Percentiles rank a stretch among this genome's conserved stretches.
These are phyloP conservation scores for Eristalis pertinax DNA, from an alignment of 2,888 invertebrate genomes.

Conservation along the genomic window DNA sequence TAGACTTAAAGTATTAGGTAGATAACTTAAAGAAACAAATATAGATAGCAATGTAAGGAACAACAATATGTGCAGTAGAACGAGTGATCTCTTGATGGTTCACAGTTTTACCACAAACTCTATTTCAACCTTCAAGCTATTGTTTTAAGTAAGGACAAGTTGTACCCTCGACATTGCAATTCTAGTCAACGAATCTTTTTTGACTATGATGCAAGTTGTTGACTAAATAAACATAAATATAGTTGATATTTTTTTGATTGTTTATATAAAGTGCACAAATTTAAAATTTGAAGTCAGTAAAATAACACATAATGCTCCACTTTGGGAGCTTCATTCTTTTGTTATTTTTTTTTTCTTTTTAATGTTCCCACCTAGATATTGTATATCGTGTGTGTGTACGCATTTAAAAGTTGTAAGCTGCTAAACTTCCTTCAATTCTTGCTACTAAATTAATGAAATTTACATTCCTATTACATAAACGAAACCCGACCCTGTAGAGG, in stretches of 20 bases:
- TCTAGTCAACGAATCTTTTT: neutral
- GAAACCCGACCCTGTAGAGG: neutral
- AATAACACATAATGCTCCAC: neutral
- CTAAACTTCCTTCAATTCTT: neutral
- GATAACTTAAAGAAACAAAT: neutral
- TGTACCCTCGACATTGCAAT: neutral
- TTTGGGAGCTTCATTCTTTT: too few species aligned
- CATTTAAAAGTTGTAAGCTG: neutral
- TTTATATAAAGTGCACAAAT: too few species aligned
- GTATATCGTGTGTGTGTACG: conserved; percentile 3
- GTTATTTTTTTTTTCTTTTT: neutral
- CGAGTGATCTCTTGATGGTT: neutral
- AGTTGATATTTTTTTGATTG: neutral
- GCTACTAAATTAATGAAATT: neutral
- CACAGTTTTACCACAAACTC: neutral
- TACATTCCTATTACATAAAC: neutral
- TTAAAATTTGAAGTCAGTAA: too few species aligned
- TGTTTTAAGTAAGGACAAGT: neutral
- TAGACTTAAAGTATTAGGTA: neutral
- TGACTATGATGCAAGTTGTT: neutral
- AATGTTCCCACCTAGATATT: neutral
- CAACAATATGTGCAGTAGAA: neutral
- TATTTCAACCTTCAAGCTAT: neutral
- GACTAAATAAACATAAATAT: too few species aligned
- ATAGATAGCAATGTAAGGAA: neutral